Evolutionary conservation across 2,113 vertebrate species (phyloP).

Genomic region (Apodemus sylvaticus): DNA sequence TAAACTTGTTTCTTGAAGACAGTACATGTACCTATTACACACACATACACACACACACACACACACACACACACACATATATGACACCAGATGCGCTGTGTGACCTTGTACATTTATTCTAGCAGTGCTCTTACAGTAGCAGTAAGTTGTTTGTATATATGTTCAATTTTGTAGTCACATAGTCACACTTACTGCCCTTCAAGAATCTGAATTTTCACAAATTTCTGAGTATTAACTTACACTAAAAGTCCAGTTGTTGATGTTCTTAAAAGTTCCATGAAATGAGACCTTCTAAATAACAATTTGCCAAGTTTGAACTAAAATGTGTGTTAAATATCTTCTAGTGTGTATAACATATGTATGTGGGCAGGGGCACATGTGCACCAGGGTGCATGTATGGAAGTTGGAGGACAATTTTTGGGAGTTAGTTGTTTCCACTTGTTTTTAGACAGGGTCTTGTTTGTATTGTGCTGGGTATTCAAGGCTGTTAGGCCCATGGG

Average conservation of each 20-base stretch:
- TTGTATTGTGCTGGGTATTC: background rate
- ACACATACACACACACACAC: too few relatives aligned
- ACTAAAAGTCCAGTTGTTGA: background rate
- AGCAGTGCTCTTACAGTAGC: background rate
- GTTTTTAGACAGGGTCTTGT: background rate
- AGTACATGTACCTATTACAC: too few relatives aligned
- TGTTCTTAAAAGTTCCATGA: background rate
- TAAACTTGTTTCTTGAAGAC: too few relatives aligned
- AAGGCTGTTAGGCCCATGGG: background rate
- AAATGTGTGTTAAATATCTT: background rate
- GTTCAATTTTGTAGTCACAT: background rate
- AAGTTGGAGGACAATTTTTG: background rate
- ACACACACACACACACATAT: too few relatives aligned
- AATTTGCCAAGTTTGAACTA: slow-evolving; percentile 48
- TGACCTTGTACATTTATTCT: background rate
- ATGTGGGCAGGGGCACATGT: background rate
- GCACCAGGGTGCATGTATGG: background rate
- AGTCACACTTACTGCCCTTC: background rate
- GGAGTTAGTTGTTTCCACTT: background rate
- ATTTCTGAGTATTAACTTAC: background rate
- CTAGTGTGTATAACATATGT: background rate
- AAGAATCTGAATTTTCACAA: background rate
- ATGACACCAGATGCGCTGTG: background rate
- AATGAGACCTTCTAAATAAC: background rate
- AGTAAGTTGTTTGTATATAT: background rate